These are phyloP conservation scores for Callosobruchus maculatus DNA, from an alignment of 2,888 invertebrate genomes.

Conservation along the genomic window DNA sequence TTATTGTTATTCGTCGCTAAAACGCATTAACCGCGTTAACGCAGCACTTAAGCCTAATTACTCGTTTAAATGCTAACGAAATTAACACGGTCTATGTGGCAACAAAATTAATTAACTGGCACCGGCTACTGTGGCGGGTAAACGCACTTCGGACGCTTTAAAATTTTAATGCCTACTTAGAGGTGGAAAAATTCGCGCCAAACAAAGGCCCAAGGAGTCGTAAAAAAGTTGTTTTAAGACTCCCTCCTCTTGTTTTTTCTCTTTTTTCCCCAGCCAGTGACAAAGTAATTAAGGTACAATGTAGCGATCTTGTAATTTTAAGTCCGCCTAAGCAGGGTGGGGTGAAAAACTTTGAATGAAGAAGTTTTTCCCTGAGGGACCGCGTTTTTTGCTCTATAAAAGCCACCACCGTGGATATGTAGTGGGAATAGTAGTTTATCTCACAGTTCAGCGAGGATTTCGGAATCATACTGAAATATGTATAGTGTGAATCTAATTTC, in stretches of 20 bases:
- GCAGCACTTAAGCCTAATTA: slow-evolving; percentile 25
- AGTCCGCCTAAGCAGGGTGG: slow-evolving; percentile 8
- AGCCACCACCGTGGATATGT: not conserved
- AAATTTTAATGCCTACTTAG: slow-evolving; percentile 19
- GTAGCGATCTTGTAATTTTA: slow-evolving; percentile 23
- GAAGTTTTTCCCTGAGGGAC: not conserved
- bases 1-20: not conserved
- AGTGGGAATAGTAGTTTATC: too few species aligned
- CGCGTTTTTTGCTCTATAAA: not conserved
- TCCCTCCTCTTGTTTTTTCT: slow-evolving; percentile 1
- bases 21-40: not conserved
- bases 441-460: too few species aligned
- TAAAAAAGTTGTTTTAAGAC: slow-evolving; percentile 10
- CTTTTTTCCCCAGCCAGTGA: not conserved
- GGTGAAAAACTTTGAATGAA: not conserved
- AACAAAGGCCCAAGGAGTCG: slow-evolving; percentile 11
- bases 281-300: slow-evolving; percentile 16
- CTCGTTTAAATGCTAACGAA: slow-evolving; percentile 30
- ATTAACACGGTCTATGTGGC: slow-evolving; percentile 25
- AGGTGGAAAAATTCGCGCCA: slow-evolving; percentile 16
- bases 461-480: not conserved
- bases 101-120: slow-evolving; percentile 21
- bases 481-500: too few species aligned
- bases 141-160: not conserved
- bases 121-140: not conserved